Base-by-base conservation (phyloP, 2,797 vertebrate species). In the Nannoperca australis region DNA sequence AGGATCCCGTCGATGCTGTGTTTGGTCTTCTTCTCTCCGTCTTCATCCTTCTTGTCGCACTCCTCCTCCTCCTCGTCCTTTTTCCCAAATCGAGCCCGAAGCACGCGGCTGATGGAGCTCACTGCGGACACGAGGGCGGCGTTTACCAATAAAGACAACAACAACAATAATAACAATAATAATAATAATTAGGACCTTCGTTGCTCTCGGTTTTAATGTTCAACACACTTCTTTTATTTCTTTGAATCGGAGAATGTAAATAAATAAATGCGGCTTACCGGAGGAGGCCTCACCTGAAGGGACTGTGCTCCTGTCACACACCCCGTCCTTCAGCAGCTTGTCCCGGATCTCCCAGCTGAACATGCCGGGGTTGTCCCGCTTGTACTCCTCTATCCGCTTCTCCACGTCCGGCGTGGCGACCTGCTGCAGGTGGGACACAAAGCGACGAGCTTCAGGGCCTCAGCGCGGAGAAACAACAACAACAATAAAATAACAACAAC, bases 331-430 rank as follows among this genome's bases (percentile, higher is more conserved):
- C 73, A 99, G 94, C 78, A 99, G 95, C 70, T 97, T 94, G 66
- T 99, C 98, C 49, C 98, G 95, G 92, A 99, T 99, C 91, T 99
- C 98, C 97, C 98, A 99, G 87, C 97, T 99, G 90, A 99, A 99
- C 96, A 99, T 99, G 0, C 97, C 97, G 0, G 97, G 96, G 74
- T 98, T 99, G 54, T 98, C 97, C 38, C 97, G 91, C 84, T 99
- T 99, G 91, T 98, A 99, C 34, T 99, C 97, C 90, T 99, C 98
- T 9, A 99, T 99, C 88, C 97, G 96, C 83, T 97, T 98, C 93
- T 99, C 98, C 89, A 99, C 97, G 62, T 99, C 97, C 54, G 97
- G 97, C 87, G 97, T 97, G 63, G 98, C 97, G 22, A 98, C 97
- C 96, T 99, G 98, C 98, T 99, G 97, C 96, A 93, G 90, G 88